Evolutionary conservation across 2,888 invertebrate species (phyloP).

Genomic region (Chloroclysta siterata): DNA sequence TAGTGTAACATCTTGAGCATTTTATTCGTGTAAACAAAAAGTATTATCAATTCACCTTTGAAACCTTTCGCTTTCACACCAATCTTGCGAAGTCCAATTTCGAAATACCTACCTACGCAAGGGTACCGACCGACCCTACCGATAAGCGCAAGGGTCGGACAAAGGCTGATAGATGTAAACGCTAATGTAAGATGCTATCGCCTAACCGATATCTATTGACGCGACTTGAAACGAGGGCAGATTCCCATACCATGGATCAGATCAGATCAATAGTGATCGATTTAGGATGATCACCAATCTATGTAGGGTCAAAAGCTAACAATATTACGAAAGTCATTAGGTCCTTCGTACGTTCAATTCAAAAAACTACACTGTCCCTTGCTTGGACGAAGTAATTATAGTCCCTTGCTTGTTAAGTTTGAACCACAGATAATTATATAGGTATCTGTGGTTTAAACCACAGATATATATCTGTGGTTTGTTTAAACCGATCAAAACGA

Average conservation of each 20-base stretch:
- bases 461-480: too few relatives aligned
- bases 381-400: too few relatives aligned
- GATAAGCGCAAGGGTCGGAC: slow-evolving; percentile 52
- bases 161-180: slow-evolving; percentile 57
- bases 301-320: too few relatives aligned
- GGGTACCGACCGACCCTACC: slow-evolving; percentile 21
- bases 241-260: slow-evolving; percentile 13
- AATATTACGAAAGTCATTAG: too few relatives aligned
- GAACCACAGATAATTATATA: too few relatives aligned
- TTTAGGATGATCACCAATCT: slow-evolving; percentile 7
- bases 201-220: slow-evolving; percentile 23
- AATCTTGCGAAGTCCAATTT: slow-evolving; percentile 2
- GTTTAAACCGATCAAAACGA: too few relatives aligned
- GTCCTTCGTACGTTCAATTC: too few relatives aligned
- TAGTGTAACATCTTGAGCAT: too few relatives aligned
- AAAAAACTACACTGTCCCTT: too few relatives aligned
- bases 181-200: slow-evolving; percentile 45
- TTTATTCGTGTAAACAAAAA: not conserved
- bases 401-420: too few relatives aligned
- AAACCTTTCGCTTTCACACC: not conserved
- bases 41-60: too few relatives aligned
- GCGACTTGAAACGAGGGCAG: slow-evolving; percentile 21
- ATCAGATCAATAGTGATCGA: slow-evolving; percentile 8
- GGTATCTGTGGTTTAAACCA: too few relatives aligned
- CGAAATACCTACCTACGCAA: slow-evolving; percentile 11